Evolutionary conservation across 23 tunicate species (phyloP).

Genomic region (Styela plicata): DNA sequence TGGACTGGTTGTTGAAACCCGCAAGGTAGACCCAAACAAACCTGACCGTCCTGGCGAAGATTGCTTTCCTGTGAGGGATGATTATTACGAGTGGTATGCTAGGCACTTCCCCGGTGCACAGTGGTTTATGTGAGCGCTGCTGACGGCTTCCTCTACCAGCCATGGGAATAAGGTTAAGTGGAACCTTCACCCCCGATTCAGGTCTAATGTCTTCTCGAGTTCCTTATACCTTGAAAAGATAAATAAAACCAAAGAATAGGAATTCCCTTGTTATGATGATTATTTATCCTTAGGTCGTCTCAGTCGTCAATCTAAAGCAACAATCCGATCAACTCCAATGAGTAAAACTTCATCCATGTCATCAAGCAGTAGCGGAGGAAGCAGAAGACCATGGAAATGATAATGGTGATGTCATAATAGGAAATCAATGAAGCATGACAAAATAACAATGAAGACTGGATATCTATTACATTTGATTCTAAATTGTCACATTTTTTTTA

Average conservation of each 20-base stretch:
- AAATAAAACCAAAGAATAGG: no score
- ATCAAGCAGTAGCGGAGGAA: conserved; percentile 1
- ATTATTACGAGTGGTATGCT: neutral
- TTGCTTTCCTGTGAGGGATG: no score
- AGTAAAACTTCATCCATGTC: conserved; percentile 61
- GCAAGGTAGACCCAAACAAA: no score
- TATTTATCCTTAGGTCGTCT: conserved; percentile 54
- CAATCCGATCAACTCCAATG: conserved; percentile 28
- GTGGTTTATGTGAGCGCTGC: no score
- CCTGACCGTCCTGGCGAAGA: no score
- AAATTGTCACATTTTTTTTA: neutral
- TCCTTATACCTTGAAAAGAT: no score
- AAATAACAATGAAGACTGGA: neutral
- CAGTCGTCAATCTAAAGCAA: conserved; percentile 65
- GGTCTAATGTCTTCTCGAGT: no score
- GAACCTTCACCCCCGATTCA: no score
- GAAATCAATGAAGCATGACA: neutral
- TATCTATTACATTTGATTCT: neutral
- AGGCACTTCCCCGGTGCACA: no score
- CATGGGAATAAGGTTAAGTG: neutral
- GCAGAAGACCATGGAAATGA: conserved; percentile 36
- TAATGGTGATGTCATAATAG: neutral
- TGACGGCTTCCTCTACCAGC: neutral
- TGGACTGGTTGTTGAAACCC: no score
- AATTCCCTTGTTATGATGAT: no score